phyloP scores from a whole-genome alignment of 2,888 invertebrate genomes.

The Argyra leucocephala region DNA sequence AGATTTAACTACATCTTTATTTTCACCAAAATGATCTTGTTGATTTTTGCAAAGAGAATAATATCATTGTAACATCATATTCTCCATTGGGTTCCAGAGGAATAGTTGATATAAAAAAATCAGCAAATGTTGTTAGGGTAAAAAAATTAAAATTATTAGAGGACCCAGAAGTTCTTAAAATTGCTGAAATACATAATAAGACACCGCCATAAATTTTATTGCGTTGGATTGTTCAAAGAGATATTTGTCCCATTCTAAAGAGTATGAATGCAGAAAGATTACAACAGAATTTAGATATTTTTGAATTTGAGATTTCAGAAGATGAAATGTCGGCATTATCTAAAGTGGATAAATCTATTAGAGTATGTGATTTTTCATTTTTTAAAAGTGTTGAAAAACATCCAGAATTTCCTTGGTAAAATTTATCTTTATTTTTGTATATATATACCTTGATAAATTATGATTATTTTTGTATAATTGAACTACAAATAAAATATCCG shows the following conservation, averaged over 20 bases:
- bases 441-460: too few species aligned
- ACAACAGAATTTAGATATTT: slow-evolving; percentile 64
- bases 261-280: slow-evolving; percentile 66
- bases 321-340: slow-evolving; percentile 54
- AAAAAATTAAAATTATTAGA: slow-evolving; percentile 57
- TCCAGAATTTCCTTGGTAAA: slow-evolving; percentile 62
- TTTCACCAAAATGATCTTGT: slow-evolving; percentile 62
- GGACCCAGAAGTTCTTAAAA: slow-evolving; percentile 48
- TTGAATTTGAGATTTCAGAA: slow-evolving; percentile 58
- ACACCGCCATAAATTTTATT: slow-evolving; percentile 68
- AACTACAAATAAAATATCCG: too few species aligned
- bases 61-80: slow-evolving; percentile 66
- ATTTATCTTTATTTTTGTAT: too few species aligned
- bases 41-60: slow-evolving; percentile 52
- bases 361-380: slow-evolving; percentile 62
- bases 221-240: slow-evolving; percentile 61
- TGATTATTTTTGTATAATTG: too few species aligned
- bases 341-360: slow-evolving; percentile 53
- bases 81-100: slow-evolving; percentile 69
- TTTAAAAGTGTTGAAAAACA: slow-evolving; percentile 54
- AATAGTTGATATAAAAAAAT: slow-evolving; percentile 47
- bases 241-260: slow-evolving; percentile 71
- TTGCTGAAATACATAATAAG: slow-evolving; percentile 54
- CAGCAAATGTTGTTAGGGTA: slow-evolving; percentile 44
- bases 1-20: slow-evolving; percentile 69